Evolutionary conservation across 2,113 vertebrate genomes (phyloP), one percentile per base, ranked within the genome.

Genomic region (Hippocampus barbouri): DNA sequence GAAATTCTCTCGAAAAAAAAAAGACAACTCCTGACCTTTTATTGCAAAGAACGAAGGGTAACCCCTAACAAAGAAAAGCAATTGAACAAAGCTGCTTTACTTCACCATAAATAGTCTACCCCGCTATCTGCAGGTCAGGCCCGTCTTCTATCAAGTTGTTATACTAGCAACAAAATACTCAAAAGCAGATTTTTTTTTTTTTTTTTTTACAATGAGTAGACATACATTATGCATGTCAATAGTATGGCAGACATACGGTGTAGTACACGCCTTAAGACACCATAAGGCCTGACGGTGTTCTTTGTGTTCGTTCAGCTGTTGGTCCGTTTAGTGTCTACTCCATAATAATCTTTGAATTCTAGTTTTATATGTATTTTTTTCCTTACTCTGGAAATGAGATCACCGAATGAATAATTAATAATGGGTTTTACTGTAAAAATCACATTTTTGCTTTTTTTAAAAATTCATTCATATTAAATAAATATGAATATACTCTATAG

Each of bases 281-380:
- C 41, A 66, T 65, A 45, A 65, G 63, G 63, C 12, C 23, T 15
- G 40, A 25, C 16, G 63, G 63, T 38, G 63, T 40, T 65, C 63
- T 65, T 65, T 65, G 63, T 65, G 10, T 65, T 25, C 11, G 16
- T 27, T 6, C 23, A 27, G 56, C 56, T 23, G 5, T 45, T 45
- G 4, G 21, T 41, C 38, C 43, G 10, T n/a, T n/a, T 34, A n/a
- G 61, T 41, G 3, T 41, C 10, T 0, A 15, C 62, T n/a, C 20
- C 20, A 43, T 21, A 41, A 43, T 11, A n/a, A 5, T 27, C 27
- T 59, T 59, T 15, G 12, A 14, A 59, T 27, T 59, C 23, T 30
- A 59, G 23, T 27, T 59, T 59, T 27, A 14, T 56, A 3, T n/a
- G 5, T 10, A n/a, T 56, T n/a, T 59, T 30, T 23, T 5, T 30